phyloP scores from a whole-genome alignment of 2,113 vertebrate species.

The Verasper variegatus region DNA sequence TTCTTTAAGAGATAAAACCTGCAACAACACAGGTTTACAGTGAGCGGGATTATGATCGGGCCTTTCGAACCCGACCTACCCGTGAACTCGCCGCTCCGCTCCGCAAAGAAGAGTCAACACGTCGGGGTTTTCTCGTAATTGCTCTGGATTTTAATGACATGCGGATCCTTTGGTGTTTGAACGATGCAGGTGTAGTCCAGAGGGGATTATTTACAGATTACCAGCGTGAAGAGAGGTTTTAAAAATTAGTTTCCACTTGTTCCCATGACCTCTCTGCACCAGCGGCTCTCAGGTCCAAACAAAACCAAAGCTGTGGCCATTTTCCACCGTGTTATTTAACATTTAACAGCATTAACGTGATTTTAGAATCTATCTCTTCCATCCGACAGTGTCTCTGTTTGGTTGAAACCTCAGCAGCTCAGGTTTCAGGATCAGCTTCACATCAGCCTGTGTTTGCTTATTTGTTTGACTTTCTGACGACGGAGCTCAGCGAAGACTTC shows the following conservation, averaged over 20 bases:
- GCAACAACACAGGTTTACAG: too few species aligned
- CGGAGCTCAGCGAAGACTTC: background rate
- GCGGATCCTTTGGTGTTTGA: constrained; percentile 15
- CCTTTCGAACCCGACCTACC: too few species aligned
- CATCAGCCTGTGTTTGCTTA: background rate
- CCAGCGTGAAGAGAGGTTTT: constrained; percentile 1
- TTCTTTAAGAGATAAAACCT: too few species aligned
- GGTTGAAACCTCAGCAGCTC: too few species aligned
- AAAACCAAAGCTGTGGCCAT: background rate
- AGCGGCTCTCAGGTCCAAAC: background rate
- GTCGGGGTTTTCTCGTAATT: constrained; percentile 23
- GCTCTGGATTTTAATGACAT: constrained; percentile 19
- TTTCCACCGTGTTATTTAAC: background rate
- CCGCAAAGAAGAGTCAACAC: constrained; percentile 20
- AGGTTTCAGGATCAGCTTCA: too few species aligned
- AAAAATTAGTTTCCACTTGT: background rate
- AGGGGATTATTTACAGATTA: constrained; percentile 45
- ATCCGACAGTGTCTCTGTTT: too few species aligned
- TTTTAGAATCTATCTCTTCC: too few species aligned
- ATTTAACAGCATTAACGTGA: background rate
- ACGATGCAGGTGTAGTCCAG: background rate
- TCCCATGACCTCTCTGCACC: constrained; percentile 23
- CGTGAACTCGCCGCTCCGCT: background rate
- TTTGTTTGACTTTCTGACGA: background rate
- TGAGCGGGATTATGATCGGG: too few species aligned